phyloP scores from a whole-genome alignment of 1,140 invertebrate species.

The Uloborus diversus region DNA sequence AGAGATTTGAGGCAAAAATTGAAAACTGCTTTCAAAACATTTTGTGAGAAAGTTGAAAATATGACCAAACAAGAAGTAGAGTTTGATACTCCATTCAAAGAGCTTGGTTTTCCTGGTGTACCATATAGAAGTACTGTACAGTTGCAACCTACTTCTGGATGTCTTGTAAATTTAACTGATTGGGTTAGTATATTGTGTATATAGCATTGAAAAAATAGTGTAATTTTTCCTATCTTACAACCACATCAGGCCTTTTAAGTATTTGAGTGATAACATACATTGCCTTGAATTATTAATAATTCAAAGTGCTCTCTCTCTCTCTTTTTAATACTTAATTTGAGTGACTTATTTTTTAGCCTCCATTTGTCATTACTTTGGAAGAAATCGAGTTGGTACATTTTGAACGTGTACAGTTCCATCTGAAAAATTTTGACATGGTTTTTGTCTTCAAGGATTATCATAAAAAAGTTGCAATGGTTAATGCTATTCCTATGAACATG shows the following conservation, averaged over 20 bases:
- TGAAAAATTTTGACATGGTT: constrained; percentile 99
- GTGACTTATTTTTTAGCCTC: constrained; percentile 82
- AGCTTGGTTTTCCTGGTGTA: constrained; percentile 97
- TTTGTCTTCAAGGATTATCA: constrained; percentile 99
- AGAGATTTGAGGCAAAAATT: constrained; percentile 94
- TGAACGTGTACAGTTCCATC: constrained; percentile 97
- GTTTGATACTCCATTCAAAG: constrained; percentile 98
- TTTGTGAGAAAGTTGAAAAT: constrained; percentile 96
- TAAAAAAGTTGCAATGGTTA: constrained; percentile 93
- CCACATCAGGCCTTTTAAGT: not conserved
- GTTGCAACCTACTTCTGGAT: constrained; percentile 95
- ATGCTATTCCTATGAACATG: constrained; percentile 98
- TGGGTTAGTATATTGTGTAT: constrained; percentile 74
- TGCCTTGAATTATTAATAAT: not conserved
- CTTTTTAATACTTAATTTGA: too few relatives aligned
- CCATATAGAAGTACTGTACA: constrained; percentile 95
- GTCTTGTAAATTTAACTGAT: constrained; percentile 96
- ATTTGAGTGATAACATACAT: too few relatives aligned
- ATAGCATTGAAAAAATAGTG: not conserved
- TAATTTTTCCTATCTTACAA: not conserved
- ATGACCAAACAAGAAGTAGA: constrained; percentile 98
- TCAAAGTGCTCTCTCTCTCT: not conserved
- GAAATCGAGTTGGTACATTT: constrained; percentile 99
- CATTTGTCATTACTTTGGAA: constrained; percentile 97
- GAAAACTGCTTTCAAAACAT: constrained; percentile 97